These are phyloP conservation scores for Chaitophorus viminalis DNA, from an alignment of 2,888 invertebrate species.

Conservation along the genomic window DNA sequence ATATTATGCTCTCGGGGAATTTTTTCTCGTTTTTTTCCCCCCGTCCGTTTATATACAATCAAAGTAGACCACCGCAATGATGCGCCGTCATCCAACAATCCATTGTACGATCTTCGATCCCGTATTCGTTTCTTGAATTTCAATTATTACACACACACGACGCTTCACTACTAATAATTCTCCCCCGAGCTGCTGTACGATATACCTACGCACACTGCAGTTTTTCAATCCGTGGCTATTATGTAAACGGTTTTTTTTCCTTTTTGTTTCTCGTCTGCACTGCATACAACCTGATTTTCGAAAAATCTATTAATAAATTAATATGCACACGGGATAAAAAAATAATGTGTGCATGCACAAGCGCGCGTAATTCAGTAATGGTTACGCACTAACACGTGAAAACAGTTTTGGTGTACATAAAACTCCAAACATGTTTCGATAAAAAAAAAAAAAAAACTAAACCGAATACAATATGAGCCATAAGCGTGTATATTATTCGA, in stretches of 20 bases:
- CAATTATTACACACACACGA: neutral
- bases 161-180: neutral
- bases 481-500: neutral
- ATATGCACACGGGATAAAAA: neutral
- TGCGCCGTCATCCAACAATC: neutral
- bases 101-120: constrained; percentile 16
- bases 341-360: too few relatives aligned
- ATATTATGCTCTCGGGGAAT: neutral
- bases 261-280: neutral
- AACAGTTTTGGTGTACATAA: neutral
- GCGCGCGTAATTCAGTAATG: neutral
- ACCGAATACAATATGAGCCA: too few relatives aligned
- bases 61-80: constrained; percentile 25
- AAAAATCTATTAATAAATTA: neutral
- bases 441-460: neutral
- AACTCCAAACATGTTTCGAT: neutral
- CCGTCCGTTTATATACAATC: constrained; percentile 10
- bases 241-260: neutral
- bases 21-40: neutral
- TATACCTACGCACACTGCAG: neutral
- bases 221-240: neutral
- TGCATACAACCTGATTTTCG: neutral
- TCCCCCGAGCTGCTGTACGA: neutral
- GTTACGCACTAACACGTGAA: neutral
- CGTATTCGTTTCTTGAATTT: constrained; percentile 18